phyloP scores from a whole-genome alignment of 1,140 invertebrate species.

The Achatina immaculata region DNA sequence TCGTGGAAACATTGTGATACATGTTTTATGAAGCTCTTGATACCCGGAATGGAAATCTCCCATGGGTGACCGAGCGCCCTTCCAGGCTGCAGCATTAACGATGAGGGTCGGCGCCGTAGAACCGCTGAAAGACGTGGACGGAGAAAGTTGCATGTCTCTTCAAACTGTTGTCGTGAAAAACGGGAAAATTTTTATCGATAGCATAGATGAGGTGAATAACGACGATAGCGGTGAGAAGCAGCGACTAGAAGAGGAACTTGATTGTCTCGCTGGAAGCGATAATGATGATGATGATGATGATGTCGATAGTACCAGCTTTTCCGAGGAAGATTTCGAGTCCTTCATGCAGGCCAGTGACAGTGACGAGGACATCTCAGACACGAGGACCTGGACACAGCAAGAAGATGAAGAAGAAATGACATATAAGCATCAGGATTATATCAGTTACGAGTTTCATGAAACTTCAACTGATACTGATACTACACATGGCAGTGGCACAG shows the following conservation, averaged over 20 bases:
- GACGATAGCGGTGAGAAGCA: constrained; percentile 19
- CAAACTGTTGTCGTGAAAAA: constrained; percentile 46
- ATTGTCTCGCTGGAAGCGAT: constrained; percentile 6
- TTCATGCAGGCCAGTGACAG: constrained; percentile 35
- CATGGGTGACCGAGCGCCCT: constrained; percentile 21
- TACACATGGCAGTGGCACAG: no score
- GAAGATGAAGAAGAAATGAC: not conserved
- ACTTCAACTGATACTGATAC: no score
- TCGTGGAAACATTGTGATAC: no score
- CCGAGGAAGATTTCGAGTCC: constrained; percentile 37
- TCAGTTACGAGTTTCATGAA: not conserved
- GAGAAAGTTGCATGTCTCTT: constrained; percentile 32
- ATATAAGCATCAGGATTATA: not conserved
- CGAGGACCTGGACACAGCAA: constrained; percentile 8
- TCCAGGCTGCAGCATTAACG: not conserved
- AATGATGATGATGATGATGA: not conserved
- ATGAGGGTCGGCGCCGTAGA: constrained; percentile 33
- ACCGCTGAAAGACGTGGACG: constrained; percentile 7
- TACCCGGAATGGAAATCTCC: not conserved
- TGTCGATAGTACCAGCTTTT: constrained; percentile 13
- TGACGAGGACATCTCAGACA: constrained; percentile 25
- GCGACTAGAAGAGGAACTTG: constrained; percentile 28
- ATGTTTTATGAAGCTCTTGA: no score
- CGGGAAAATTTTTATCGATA: constrained; percentile 44
- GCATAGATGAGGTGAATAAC: constrained; percentile 12